Base-by-base conservation (phyloP, 64 coral and sea anemone genomes). In the Pocillopora damicornis region DNA sequence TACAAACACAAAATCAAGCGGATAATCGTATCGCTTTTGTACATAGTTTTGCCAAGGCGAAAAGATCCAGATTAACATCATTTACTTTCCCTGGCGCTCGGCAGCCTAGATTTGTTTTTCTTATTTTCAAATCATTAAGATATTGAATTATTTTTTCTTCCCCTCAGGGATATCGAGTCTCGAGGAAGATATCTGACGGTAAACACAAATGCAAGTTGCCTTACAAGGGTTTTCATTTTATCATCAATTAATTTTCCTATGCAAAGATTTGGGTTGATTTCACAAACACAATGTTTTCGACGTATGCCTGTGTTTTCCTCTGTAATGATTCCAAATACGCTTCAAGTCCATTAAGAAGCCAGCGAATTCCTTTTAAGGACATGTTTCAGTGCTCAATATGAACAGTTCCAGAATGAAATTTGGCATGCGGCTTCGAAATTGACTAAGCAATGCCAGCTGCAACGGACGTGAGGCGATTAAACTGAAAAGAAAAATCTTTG, bases 341-440 rank as follows among this genome's bases (percentile, higher is more conserved):
- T 73, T 58, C 63, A 58, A 69, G 26, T 26, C 23, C 81, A 73
- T 73, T 72, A 73, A 30, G 22, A 57, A 8, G 81, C 22, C 20
- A 5, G 20, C 13, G 20, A 83, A 72, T 85, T 71, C 81, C 81
- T 85, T 85, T 85, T 85, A 85, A 72, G 81, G 81, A 85, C 63
- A 72, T 85, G 3, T 72, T 85, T 66, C 38, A 58, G 64, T 73
- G 64, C 65, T 85, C 63, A 72, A 73, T 85, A 72, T 85, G 81
- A 85, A 85, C 81, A 85, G 36, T 20, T 51, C 37, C 37, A 65
- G 81, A 11, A 42, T 42, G 38, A 85, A 85, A 30, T 75, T 59
- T 73, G 17, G 56, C 64, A 72, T 85, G 81, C 36, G 64, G 65
- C 81, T 37, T 85, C 20, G 38, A 72, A 85, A 85, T 85, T 85